Evolutionary conservation across 2,888 invertebrate species (phyloP), one percentile per base, ranked within the genome.

Genomic region (Clepsis dumicolana): DNA sequence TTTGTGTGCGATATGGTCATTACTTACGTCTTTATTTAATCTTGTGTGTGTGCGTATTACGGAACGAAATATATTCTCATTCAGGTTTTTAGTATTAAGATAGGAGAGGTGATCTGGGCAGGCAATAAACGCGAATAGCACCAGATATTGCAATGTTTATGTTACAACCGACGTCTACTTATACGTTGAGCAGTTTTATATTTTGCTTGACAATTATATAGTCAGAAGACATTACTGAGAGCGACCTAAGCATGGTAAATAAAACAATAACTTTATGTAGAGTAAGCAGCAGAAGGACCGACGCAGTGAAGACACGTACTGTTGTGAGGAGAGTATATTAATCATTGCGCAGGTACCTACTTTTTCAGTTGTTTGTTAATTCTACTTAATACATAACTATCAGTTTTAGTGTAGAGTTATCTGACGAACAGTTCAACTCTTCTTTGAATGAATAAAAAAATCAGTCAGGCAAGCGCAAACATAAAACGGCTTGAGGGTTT

Each of bases 21-120:
- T 76, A 79, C 78, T 74, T 76, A 79, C 78, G 81, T 83, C 83
- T 79, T 77, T 75, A 66, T 72, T 70, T 67, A 71, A 71, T 70
- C 59, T 73, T 71, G 61, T 16, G 41, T 29, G 56, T 67, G 18
- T 62, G 62, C 50, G 62, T 67, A 66, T 50, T 67, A 67, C 62
- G 56, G 35, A 54, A 54, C 61, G 65, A 60, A 38, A 61, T 44
- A 62, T 64, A 64, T 64, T 67, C 56, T 67, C 67, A 56, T 67
- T 67, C 67, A 67, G 56, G 48, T 62, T 67, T 50, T 48, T 57
- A 50, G 62, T 38, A 67, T 62, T 61, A 67, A 62, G 50, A 61
- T 61, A 66, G 53, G 21, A 61, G 60, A 66, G 53, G 64, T 56
- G 64, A 61, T 48, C 61, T 35, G 54, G 25, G 44, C 32, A 44